Evolutionary conservation across 2,888 invertebrate species (phyloP), one percentile per base, ranked within the genome.

Genomic region (Pollenia labialis): DNA sequence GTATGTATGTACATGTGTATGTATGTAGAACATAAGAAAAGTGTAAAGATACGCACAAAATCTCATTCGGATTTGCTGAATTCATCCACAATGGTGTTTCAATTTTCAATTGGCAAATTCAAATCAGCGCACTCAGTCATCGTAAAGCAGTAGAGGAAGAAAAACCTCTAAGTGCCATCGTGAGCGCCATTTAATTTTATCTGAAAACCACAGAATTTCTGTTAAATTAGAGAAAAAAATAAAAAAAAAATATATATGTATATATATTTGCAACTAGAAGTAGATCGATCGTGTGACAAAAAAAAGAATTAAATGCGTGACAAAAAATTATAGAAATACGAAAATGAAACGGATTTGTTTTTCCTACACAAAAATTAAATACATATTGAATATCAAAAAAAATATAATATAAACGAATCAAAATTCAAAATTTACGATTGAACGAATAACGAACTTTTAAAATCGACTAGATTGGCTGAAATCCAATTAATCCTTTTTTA

Each of bases 141-240:
- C 52, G 86, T 85, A 84, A 88, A 84, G 88, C 85, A 88, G 89
- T 88, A 82, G 88, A 88, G 85, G 77, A 87, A 77, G 80, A 80
- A 87, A 88, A 88, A 85, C 87, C 89, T 88, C 85, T 85, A 81
- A 89, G 88, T 88, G 88, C 87, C 79, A 81, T 62, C 80, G 81
- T 48, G 71, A 80, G 68, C 79, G 76, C 64, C 75, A 46, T 60
- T 54, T 75, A 60, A 74, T 44, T n/a, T 32, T 46, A 58, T 46
- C 58, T 48, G 72, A 60, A 54, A 32, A 75, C 52, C 16, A 66
- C 75, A 77, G 18, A 46, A 58, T 68, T 75, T 74, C 18, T 74
- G 48, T 66, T 9, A 66, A 50, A 80, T n/a, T n/a, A 68, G n/a
- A 52, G 3, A 60, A 74, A 56, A 56, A 58, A 66, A 60, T n/a